These are phyloP conservation scores for Luperina nickerlii DNA, from an alignment of 2,888 invertebrate genomes.

Conservation along the genomic window DNA sequence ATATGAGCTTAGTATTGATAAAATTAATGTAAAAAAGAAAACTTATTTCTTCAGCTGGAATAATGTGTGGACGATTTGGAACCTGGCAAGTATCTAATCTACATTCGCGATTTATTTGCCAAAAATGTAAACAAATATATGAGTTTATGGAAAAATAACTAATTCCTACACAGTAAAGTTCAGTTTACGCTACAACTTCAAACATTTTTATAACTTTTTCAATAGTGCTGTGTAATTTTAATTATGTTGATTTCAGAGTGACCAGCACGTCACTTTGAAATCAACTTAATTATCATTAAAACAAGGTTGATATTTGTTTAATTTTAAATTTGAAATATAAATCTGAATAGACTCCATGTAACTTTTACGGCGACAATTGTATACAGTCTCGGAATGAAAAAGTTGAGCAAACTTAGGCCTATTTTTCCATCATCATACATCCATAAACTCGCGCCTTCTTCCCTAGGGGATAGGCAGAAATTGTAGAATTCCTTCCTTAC, in stretches of 20 bases:
- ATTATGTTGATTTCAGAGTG: no score
- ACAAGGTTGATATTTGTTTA: no score
- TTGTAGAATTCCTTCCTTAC: neutral
- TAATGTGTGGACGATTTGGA: neutral
- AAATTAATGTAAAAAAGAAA: neutral
- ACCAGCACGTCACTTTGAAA: no score
- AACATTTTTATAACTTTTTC: no score
- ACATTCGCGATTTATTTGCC: no score
- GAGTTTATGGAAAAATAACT: no score
- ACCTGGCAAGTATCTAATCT: neutral
- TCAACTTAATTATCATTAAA: no score
- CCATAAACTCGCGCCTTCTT: neutral
- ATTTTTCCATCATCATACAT: neutral
- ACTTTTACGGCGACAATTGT: neutral
- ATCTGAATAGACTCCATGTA: neutral
- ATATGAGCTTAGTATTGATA: constrained; percentile 13
- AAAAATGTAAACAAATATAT: no score
- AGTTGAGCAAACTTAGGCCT: neutral
- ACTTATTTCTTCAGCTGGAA: neutral
- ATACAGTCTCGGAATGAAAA: neutral
- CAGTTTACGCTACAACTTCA: no score
- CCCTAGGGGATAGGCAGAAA: neutral
- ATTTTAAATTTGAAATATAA: no score
- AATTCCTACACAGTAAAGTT: no score
- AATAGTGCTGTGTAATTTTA: no score